These are phyloP conservation scores for Pyrocoelia pectoralis DNA, from an alignment of 2,888 invertebrate species.

Conservation along the genomic window DNA sequence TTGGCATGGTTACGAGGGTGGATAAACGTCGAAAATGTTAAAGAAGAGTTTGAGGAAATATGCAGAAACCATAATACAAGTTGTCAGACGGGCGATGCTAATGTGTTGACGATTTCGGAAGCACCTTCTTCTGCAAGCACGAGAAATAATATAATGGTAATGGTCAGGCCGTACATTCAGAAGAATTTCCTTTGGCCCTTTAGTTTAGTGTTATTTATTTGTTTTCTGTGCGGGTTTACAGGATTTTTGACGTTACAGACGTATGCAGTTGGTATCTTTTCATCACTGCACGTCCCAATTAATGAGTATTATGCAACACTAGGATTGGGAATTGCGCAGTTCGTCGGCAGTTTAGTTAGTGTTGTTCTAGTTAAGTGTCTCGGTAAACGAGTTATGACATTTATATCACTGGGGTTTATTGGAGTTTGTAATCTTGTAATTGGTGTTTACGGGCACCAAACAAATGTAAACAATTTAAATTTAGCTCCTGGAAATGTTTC, in stretches of 20 bases:
- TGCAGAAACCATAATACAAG: slow-evolving; percentile 48
- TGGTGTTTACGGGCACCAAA: neutral
- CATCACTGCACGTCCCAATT: slow-evolving; percentile 74
- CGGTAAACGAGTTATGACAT: slow-evolving; percentile 74
- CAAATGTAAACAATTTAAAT: neutral
- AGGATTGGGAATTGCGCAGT: slow-evolving; percentile 73
- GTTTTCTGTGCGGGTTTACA: slow-evolving; percentile 78
- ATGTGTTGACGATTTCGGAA: neutral
- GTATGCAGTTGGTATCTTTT: slow-evolving; percentile 78
- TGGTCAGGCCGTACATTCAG: slow-evolving; percentile 60
- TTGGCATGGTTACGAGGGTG: slow-evolving; percentile 84
- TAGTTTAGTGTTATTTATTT: slow-evolving; percentile 69
- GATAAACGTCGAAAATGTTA: slow-evolving; percentile 69
- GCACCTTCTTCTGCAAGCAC: slow-evolving; percentile 2
- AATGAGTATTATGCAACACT: slow-evolving; percentile 80
- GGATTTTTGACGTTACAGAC: slow-evolving; percentile 79
- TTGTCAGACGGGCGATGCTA: neutral
- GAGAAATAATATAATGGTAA: slow-evolving; percentile 34
- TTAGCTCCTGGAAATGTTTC: neutral
- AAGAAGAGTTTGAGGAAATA: slow-evolving; percentile 63
- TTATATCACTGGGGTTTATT: slow-evolving; percentile 71
- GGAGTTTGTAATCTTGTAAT: neutral
- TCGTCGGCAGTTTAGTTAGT: slow-evolving; percentile 71
- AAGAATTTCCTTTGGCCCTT: slow-evolving; percentile 75
- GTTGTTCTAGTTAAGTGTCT: slow-evolving; percentile 73